phyloP scores from a whole-genome alignment of 2,113 vertebrate species.

The Notarius lentiginosus region DNA sequence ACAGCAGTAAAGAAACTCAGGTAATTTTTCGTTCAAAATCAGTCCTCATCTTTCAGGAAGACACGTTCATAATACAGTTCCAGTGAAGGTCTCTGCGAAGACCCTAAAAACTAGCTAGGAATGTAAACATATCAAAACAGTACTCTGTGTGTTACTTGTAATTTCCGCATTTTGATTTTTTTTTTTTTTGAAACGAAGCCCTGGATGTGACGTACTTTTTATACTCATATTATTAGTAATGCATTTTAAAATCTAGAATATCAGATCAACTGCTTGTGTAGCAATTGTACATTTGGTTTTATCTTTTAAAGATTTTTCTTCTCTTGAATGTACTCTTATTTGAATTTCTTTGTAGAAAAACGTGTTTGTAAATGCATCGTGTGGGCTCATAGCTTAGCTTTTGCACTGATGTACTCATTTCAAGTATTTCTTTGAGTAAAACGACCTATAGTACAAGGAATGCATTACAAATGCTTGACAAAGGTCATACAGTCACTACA shows the following conservation, averaged over 20 bases:
- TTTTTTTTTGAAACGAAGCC: neutral
- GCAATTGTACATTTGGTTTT: neutral
- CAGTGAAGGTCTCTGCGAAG: constrained; percentile 18
- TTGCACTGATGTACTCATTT: constrained; percentile 59
- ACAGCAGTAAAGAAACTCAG: neutral
- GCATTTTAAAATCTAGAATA: neutral
- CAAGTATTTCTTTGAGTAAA: constrained; percentile 61
- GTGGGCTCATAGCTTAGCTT: constrained; percentile 46
- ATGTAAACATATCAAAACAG: constrained; percentile 56
- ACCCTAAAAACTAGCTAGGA: constrained; percentile 32
- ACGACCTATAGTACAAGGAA: constrained; percentile 33
- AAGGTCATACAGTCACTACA: constrained; percentile 2
- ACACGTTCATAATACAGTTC: constrained; percentile 20
- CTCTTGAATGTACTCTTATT: neutral
- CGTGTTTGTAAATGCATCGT: constrained; percentile 9
- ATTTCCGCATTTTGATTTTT: neutral
- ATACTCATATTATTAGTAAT: constrained; percentile 1
- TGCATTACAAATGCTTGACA: constrained; percentile 1
- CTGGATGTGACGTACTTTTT: constrained; percentile 4
- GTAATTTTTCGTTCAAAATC: neutral
- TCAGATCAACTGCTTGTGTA: neutral
- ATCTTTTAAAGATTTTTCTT: neutral
- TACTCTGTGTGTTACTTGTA: constrained; percentile 32
- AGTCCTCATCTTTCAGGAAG: neutral
- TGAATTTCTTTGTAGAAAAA: neutral